Base-by-base conservation (phyloP, 2,797 vertebrate genomes). In the Chromobotia macracanthus region DNA sequence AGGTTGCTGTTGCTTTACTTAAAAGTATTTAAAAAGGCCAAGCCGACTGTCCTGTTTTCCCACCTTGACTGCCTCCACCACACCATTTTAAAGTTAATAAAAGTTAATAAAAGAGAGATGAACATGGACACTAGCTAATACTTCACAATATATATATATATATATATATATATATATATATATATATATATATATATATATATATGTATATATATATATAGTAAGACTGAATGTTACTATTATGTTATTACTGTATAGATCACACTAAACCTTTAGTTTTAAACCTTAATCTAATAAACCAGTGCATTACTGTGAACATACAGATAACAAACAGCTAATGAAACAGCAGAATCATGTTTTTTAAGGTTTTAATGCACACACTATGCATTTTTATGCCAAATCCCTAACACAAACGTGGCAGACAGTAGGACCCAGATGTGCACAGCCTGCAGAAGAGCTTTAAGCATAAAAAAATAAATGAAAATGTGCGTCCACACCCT, bases 401-500 rank as follows among this genome's bases (percentile, higher is more conserved):
- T 13, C 50, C 44, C 19, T 58, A 46, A 61, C 31, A 5, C 5
- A 38, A 10, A 79, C 11, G 0, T 5, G 51, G 63, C 25, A 35
- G 85, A 70, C 81, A 88, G 58, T 93, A 92, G 92, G 92, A 93
- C 92, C 93, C 89, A 80, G 92, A 63, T 87, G 63, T 71, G 80
- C 58, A 63, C 25, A 72, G 2, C 84, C 74, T 91, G 87, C 88
- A 88, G 88, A 87, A 89, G 12, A 55, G 31, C 69, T 15, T 63
- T 70, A 76, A 72, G 86, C 80, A 51, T 50, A 48, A 44, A 28
- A 25, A 83, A 77, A 50, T 28, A 50, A 87, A 87, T 83, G 80
- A 87, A 89, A 89, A 85, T 85, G 81, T 68, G 55, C 56, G 60
- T 92, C 89, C 92, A 91, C 92, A 79, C 92, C 93, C 92, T 92